A percentile compares a stretch with the other conserved stretches of the same genome.
These are phyloP conservation scores for Mirounga angustirostris DNA, from an alignment of 2,113 vertebrate genomes.

Conservation along the genomic window DNA sequence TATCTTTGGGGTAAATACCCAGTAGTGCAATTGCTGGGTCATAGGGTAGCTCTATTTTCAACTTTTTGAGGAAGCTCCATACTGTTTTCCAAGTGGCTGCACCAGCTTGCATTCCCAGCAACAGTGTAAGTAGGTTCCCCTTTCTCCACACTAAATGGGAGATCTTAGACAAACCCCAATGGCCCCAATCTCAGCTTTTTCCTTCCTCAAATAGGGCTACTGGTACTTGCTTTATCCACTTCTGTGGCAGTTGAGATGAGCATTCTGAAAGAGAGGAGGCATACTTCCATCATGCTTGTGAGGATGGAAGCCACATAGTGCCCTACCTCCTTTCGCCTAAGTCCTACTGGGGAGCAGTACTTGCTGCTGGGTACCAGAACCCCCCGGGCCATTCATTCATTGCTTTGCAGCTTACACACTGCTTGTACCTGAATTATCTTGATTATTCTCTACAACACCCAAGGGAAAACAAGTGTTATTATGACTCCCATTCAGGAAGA, in stretches of 20 bases:
- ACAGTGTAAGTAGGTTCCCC: no score
- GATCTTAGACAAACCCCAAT: background rate
- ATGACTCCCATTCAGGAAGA: background rate
- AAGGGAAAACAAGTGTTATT: background rate
- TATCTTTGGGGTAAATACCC: no score
- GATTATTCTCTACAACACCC: background rate
- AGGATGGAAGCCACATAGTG: background rate
- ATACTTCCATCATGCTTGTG: background rate
- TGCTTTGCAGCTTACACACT: accelerated
- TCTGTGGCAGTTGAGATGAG: background rate
- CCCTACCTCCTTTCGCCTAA: background rate
- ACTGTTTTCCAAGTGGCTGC: no score
- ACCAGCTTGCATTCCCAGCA: no score
- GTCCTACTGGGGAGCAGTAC: background rate
- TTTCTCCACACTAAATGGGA: background rate
- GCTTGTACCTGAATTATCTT: background rate
- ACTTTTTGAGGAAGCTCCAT: no score
- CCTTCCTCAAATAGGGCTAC: background rate
- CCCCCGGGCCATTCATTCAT: background rate
- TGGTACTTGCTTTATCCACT: background rate
- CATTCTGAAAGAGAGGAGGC: background rate
- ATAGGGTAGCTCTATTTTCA: no score
- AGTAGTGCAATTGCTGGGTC: no score
- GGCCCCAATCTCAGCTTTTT: background rate
- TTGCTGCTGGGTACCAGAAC: background rate